Evolutionary conservation across 2,888 invertebrate species (phyloP).

Genomic region (Ethmia dodecea): DNA sequence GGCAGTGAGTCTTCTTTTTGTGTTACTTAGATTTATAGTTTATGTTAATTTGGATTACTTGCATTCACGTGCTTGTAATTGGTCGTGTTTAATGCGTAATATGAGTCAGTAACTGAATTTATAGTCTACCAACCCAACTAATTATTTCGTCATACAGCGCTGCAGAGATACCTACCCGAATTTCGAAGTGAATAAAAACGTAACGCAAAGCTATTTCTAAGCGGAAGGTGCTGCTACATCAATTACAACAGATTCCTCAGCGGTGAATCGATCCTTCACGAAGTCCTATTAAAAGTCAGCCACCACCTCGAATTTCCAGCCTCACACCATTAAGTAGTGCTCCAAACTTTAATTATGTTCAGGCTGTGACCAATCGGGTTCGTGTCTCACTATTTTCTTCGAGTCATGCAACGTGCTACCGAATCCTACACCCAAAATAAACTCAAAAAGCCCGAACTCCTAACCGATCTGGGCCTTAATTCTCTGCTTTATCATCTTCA

Average conservation of each 20-base stretch:
- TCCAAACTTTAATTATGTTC: conserved; percentile 77
- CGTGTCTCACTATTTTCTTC: conserved; percentile 70
- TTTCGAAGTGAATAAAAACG: no score
- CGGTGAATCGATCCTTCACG: conserved; percentile 63
- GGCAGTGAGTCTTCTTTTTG: not conserved
- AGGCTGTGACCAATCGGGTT: conserved; percentile 76
- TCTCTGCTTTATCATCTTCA: conserved; percentile 23
- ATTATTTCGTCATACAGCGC: no score
- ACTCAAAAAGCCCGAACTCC: conserved; percentile 20
- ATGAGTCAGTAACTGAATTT: no score
- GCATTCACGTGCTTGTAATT: no score
- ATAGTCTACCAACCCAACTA: no score
- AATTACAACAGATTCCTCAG: conserved; percentile 63
- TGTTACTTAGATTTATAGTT: not conserved
- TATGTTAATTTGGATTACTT: no score
- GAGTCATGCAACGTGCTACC: conserved; percentile 76
- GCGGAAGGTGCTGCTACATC: conserved; percentile 25
- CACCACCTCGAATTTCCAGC: conserved; percentile 69
- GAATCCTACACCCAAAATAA: conserved; percentile 51
- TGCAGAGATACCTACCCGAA: no score
- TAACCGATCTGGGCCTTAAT: conserved; percentile 16
- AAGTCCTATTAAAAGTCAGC: conserved; percentile 72
- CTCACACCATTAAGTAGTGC: conserved; percentile 73
- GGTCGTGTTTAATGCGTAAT: not conserved
- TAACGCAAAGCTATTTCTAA: conserved; percentile 13